These are phyloP conservation scores for Acanthiza pusilla DNA, from an alignment of 2,797 vertebrate species.

Conservation along the genomic window DNA sequence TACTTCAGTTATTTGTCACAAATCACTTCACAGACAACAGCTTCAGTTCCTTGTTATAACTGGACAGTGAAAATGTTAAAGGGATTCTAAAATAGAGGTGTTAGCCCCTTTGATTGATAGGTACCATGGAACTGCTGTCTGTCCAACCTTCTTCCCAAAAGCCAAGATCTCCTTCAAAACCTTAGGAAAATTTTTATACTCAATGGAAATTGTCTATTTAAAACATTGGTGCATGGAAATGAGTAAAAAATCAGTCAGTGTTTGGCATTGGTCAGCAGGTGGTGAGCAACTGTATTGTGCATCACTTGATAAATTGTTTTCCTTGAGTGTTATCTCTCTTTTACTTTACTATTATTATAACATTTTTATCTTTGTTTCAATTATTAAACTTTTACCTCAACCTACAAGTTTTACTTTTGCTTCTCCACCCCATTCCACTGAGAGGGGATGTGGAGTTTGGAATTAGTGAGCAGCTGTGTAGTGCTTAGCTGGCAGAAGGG, in stretches of 20 bases:
- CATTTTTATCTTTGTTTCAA: neutral
- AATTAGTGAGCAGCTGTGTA: neutral
- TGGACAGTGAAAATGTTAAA: conserved; percentile 4
- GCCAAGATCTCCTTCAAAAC: neutral
- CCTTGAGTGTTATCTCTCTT: neutral
- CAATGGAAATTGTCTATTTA: neutral
- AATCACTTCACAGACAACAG: conserved; percentile 22
- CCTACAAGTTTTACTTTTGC: neutral
- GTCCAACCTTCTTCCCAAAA: neutral
- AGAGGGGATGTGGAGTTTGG: neutral
- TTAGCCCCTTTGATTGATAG: conserved; percentile 15
- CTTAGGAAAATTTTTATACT: neutral
- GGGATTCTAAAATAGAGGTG: conserved; percentile 18
- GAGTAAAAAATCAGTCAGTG: neutral
- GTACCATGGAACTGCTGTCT: neutral
- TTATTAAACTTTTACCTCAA: neutral
- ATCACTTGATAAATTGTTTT: neutral
- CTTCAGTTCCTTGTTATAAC: conserved; percentile 1
- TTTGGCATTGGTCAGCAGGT: neutral
- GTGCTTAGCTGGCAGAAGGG: neutral
- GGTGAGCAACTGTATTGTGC: neutral
- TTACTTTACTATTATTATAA: neutral
- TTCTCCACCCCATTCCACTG: neutral
- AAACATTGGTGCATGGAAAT: neutral
- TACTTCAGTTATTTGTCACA: conserved; percentile 12